Percentiles rank a stretch among this genome's conserved stretches.
These are phyloP conservation scores for Seriola quinqueradiata DNA, from an alignment of 2,113 vertebrate genomes.

Conservation along the genomic window DNA sequence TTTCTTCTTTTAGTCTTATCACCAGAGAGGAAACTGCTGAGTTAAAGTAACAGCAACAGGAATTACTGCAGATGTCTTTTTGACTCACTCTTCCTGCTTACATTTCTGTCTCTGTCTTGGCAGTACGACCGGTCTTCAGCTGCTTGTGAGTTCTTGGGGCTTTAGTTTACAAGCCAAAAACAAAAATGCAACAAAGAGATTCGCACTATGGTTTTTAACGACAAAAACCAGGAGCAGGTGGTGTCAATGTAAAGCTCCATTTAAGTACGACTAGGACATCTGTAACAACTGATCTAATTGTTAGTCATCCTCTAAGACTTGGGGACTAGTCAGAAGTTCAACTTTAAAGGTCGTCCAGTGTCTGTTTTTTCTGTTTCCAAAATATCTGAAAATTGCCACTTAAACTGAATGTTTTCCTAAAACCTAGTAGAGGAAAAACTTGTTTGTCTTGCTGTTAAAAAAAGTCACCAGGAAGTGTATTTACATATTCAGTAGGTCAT, in stretches of 20 bases:
- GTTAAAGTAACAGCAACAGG: not conserved
- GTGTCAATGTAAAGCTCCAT: not conserved
- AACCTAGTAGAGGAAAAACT: not conserved
- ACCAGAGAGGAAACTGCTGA: not conserved
- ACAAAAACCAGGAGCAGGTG: not conserved
- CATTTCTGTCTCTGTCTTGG: not conserved
- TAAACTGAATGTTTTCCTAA: not conserved
- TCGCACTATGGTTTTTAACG: not conserved
- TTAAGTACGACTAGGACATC: conserved; percentile 13
- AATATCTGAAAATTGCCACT: not conserved
- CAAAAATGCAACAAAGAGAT: not conserved
- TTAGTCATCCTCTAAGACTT: not conserved
- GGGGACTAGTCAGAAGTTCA: not conserved
- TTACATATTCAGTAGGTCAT: not conserved
- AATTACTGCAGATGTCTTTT: not conserved
- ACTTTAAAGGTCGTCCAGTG: not conserved
- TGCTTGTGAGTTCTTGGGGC: not conserved
- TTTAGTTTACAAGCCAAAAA: conserved; percentile 26
- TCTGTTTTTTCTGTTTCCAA: not conserved
- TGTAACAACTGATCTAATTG: not conserved
- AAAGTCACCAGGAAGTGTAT: not conserved
- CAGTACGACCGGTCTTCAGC: not conserved
- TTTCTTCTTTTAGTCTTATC: not conserved
- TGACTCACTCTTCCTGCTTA: conserved; percentile 6
- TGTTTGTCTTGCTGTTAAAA: not conserved